These are phyloP conservation scores for Eclectus roratus DNA, from an alignment of 2,113 vertebrate species.

Conservation along the genomic window DNA sequence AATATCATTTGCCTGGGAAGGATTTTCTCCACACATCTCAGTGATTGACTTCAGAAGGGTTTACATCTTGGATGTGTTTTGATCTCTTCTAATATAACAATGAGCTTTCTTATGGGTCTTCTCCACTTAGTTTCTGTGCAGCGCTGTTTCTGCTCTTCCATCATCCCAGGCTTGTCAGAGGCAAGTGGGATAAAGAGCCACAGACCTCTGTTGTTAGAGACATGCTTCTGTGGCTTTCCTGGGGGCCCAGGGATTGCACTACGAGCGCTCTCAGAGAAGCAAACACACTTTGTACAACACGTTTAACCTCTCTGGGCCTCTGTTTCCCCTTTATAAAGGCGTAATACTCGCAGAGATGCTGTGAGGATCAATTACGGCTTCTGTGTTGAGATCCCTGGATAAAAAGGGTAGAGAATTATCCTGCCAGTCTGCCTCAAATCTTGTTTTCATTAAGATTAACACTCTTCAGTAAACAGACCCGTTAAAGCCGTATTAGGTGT, in stretches of 20 bases:
- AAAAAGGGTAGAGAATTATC: slow-evolving; percentile 45
- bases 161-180: neutral
- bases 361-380: slow-evolving; percentile 29
- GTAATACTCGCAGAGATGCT: neutral
- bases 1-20: neutral
- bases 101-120: neutral
- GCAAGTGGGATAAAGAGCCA: neutral
- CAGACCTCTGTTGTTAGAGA: neutral
- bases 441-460: slow-evolving; percentile 63
- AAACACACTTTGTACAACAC: neutral
- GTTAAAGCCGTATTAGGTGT: slow-evolving; percentile 51
- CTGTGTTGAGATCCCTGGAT: slow-evolving; percentile 25
- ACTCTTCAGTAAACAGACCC: slow-evolving; percentile 47
- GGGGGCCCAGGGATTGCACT: neutral
- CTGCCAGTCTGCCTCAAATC: slow-evolving; percentile 34
- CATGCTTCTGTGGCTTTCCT: neutral
- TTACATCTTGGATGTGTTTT: accelerated
- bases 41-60: neutral
- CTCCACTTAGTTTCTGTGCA: neutral
- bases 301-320: slow-evolving; percentile 18
- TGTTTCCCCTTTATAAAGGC: slow-evolving; percentile 42
- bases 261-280: neutral
- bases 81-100: neutral
- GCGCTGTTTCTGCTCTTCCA: neutral
- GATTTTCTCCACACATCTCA: neutral